Evolutionary conservation across 2,888 invertebrate genomes (phyloP).

Genomic region (Ophraella communa): DNA sequence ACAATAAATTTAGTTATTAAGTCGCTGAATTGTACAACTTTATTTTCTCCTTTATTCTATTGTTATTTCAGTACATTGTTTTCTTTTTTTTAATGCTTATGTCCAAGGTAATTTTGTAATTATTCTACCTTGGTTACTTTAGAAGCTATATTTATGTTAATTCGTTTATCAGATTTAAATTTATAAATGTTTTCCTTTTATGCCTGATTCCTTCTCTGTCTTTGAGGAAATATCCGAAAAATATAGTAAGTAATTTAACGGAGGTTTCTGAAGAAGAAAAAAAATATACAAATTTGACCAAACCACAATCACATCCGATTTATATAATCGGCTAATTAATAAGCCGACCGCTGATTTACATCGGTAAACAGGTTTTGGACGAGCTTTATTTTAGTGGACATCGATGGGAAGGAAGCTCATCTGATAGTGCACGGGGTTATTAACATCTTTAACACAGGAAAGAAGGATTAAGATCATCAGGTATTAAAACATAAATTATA

Average conservation of each 20-base stretch:
- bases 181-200: background rate
- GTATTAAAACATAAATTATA: background rate
- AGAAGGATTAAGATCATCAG: background rate
- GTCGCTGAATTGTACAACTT: too few relatives aligned
- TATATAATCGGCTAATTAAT: constrained; percentile 36
- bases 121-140: too few relatives aligned
- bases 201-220: background rate
- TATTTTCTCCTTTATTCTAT: too few relatives aligned
- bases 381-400: constrained; percentile 6
- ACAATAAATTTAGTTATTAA: too few relatives aligned
- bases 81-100: too few relatives aligned
- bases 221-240: background rate
- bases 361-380: constrained; percentile 11
- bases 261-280: constrained; percentile 20
- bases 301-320: constrained; percentile 41
- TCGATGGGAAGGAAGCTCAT: constrained; percentile 6
- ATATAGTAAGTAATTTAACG: constrained; percentile 16
- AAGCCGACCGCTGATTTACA: constrained; percentile 30
- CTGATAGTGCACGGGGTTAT: constrained; percentile 16
- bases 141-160: too few relatives aligned
- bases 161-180: too few relatives aligned
- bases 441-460: constrained; percentile 17
- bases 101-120: too few relatives aligned
- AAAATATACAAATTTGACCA: too few relatives aligned
- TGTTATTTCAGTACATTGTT: too few relatives aligned